Conservation (phyloP, 2,888 invertebrate species). For the Oeneis ivallda region DNA sequence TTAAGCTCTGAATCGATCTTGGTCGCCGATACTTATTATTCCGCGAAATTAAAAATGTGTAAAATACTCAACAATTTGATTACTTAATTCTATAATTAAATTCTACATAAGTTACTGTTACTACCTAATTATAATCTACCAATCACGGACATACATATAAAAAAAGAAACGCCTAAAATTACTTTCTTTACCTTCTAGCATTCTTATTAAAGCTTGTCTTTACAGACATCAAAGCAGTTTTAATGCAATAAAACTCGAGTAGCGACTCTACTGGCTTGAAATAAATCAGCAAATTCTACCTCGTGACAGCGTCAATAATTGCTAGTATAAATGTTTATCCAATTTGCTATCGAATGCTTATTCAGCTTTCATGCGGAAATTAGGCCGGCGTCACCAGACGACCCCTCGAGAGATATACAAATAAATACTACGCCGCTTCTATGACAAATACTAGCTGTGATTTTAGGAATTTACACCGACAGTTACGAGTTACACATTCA, state of each 20-base stretch:
- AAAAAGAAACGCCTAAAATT: too few species aligned
- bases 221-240: constrained; percentile 16
- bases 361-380: constrained; percentile 68
- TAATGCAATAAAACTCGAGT: constrained; percentile 6
- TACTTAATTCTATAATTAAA: too few species aligned
- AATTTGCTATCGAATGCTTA: constrained; percentile 66
- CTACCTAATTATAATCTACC: too few species aligned
- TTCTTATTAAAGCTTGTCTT: constrained; percentile 4
- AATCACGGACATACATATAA: too few species aligned
- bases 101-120: too few species aligned
- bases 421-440: constrained; percentile 65
- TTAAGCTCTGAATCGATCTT: too few species aligned
- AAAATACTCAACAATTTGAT: too few species aligned
- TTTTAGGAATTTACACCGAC: constrained; percentile 50
- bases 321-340: constrained; percentile 55
- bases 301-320: constrained; percentile 44
- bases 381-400: constrained; percentile 58
- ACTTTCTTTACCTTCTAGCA: too few species aligned
- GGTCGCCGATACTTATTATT: too few species aligned
- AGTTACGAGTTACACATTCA: constrained; percentile 13
- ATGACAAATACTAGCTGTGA: constrained; percentile 62
- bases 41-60: too few species aligned
- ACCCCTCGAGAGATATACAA: constrained; percentile 68
- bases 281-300: constrained; percentile 32
- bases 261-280: constrained; percentile 18